Evolutionary conservation across 2,888 invertebrate genomes (phyloP).

Genomic region (Tachina lurida): DNA sequence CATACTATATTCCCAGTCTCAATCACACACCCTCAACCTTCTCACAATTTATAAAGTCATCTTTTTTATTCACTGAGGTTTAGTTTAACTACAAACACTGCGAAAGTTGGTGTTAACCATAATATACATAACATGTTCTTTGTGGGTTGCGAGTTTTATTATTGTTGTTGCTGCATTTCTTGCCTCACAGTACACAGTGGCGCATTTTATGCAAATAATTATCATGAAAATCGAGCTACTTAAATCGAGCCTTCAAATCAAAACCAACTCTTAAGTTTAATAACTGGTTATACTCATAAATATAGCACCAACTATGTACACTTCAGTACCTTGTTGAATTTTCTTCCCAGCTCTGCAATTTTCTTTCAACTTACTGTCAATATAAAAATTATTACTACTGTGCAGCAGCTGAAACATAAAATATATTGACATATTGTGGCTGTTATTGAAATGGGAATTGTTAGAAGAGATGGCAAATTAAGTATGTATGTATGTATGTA

Average conservation of each 20-base stretch:
- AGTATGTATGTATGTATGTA: not conserved
- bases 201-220: not conserved
- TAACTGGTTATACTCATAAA: no score
- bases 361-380: not conserved
- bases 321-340: no score
- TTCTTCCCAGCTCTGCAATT: no score
- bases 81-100: no score
- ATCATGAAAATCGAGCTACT: not conserved
- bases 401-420: not conserved
- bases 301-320: no score
- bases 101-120: not conserved
- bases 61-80: no score
- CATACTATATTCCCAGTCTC: not conserved
- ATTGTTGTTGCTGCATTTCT: not conserved
- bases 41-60: not conserved
- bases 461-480: not conserved
- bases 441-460: constrained; percentile 11
- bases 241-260: no score
- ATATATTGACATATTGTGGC: constrained; percentile 23
- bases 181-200: not conserved
- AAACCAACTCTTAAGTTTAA: no score
- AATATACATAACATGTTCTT: not conserved
- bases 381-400: not conserved
- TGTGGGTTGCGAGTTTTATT: not conserved
- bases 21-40: not conserved